Base-by-base conservation (phyloP, 2,797 vertebrate species). In the Gymnoscopelus microlampas region DNA sequence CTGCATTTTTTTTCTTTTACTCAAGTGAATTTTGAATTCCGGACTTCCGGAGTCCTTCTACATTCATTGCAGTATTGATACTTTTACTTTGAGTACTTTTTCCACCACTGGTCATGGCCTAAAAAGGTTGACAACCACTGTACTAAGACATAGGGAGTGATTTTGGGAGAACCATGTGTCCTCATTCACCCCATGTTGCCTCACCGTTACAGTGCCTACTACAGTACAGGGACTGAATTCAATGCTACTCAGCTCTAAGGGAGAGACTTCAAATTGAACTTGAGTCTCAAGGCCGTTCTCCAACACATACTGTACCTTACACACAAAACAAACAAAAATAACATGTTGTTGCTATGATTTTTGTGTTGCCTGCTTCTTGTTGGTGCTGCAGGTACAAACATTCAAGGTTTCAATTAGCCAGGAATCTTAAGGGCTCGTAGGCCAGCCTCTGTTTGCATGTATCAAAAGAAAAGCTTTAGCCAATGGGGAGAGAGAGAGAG, bases 351-450 rank as follows among this genome's bases (percentile, higher is more conserved):
- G 39, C 23, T 4, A 3, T 62, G 23, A 57, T 51, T 53, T 67
- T 2, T 54, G 1, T n/a, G 6, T 62, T 59, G 3, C 5, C 44
- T 4, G 12, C 66, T 71, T 49, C 50, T 13, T 49, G 15, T 56
- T 14, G 39, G 24, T 67, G 15, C 14, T 48, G 2, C 47, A 6
- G 3, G 24, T 54, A 50, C 53, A 69, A 53, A 77, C 26, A 65
- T 77, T 58, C 15, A 66, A 73, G 14, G 72, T 35, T 70, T 58
- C 19, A 71, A 70, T 76, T 73, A 56, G 51, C 32, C 13, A 24
- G 62, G 60, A 69, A 23, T 79, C 53, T 76, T 76, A 57, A 64
- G 39, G 7, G 7, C 39, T 44, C 9, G 8, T 44, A 7, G 9
- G 39, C 39, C 9, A 44, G 9, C 7, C 39, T 44, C 7, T 10